Evolutionary conservation across 2,797 vertebrate species (phyloP).

Genomic region (Alcedo atthis): DNA sequence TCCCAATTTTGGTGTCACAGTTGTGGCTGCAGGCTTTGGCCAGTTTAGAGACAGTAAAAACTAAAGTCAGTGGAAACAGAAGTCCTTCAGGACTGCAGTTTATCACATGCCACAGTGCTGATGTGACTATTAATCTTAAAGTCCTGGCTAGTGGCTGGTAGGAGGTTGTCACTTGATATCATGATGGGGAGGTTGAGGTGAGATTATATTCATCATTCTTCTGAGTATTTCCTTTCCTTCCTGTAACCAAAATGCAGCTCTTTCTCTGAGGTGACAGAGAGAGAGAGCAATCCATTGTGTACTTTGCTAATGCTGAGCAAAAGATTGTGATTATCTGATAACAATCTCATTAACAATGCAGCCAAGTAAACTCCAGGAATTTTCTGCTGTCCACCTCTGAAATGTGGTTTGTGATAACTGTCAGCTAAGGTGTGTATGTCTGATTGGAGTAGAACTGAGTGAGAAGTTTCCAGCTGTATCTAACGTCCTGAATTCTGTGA

Average conservation of each 20-base stretch:
- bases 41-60: not conserved
- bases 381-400: conserved; percentile 27
- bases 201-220: conserved; percentile 18
- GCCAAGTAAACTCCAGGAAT: conserved; percentile 12
- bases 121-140: not conserved
- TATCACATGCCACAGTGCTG: not conserved
- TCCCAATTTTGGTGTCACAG: not conserved
- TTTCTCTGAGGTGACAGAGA: not conserved
- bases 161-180: not conserved
- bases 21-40: not conserved
- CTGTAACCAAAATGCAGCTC: not conserved
- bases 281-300: not conserved
- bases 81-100: not conserved
- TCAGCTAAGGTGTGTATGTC: not conserved
- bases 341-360: not conserved
- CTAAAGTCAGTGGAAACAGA: not conserved
- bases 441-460: not conserved
- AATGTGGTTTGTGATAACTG: not conserved
- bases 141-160: not conserved
- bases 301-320: not conserved
- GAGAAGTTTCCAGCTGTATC: not conserved
- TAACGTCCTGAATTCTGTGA: not conserved
- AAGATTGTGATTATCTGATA: not conserved
- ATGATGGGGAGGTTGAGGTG: not conserved
- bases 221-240: conserved; percentile 21